A percentile compares a stretch with the other conserved stretches of the same genome.
These are phyloP conservation scores for Mergus octosetaceus DNA, from an alignment of 2,797 vertebrate genomes.

Conservation along the genomic window DNA sequence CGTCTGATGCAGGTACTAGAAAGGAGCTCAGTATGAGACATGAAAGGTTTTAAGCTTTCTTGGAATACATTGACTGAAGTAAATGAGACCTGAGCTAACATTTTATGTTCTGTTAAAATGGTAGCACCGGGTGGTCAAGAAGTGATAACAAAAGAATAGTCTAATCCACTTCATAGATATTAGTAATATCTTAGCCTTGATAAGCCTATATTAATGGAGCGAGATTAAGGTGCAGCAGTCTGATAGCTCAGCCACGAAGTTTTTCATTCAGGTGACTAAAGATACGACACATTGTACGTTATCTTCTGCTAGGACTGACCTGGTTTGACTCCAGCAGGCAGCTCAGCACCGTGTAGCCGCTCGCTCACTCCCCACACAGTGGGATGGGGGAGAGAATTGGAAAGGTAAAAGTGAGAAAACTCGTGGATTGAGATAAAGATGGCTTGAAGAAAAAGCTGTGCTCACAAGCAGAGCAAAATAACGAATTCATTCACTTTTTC, in stretches of 20 bases:
- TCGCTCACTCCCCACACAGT: too few relatives aligned
- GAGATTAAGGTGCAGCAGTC: not conserved
- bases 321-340: too few relatives aligned
- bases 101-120: slow-evolving; percentile 13
- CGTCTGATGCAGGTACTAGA: not conserved
- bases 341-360: too few relatives aligned
- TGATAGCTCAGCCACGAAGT: not conserved
- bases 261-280: not conserved
- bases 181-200: not conserved
- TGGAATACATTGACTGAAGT: not conserved
- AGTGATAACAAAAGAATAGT: slow-evolving; percentile 3
- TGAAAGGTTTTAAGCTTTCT: not conserved
- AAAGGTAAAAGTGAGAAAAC: too few relatives aligned
- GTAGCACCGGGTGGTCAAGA: not conserved
- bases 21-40: not conserved
- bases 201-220: slow-evolving; percentile 1
- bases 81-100: not conserved
- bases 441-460: too few relatives aligned
- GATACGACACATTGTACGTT: not conserved
- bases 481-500: too few relatives aligned
- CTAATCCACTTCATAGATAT: not conserved
- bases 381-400: too few relatives aligned
- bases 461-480: too few relatives aligned
- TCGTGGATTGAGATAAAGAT: too few relatives aligned
- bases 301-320: not conserved